phyloP scores from a whole-genome alignment of 1,140 invertebrate genomes.

The Teleogryllus occipitalis region DNA sequence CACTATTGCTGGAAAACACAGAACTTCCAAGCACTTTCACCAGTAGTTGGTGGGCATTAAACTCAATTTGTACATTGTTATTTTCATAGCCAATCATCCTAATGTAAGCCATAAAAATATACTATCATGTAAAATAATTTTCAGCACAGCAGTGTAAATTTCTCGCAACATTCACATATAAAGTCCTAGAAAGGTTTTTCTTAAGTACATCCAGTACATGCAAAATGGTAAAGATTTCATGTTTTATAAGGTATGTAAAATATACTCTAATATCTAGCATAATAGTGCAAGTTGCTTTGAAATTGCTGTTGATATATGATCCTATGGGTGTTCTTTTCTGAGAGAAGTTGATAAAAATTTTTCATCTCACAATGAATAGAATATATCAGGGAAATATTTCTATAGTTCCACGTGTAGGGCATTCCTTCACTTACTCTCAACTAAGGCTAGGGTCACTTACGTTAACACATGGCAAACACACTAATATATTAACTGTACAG shows the following conservation, averaged over 20 bases:
- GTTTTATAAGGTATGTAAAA: conserved; percentile 21
- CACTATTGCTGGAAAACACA: conserved; percentile 4
- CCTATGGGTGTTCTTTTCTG: conserved; percentile 3
- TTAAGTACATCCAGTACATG: conserved; percentile 22
- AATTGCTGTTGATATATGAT: neutral
- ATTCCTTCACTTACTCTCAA: conserved; percentile 13
- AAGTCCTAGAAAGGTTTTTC: conserved; percentile 15
- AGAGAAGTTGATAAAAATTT: conserved; percentile 8
- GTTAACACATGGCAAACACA: conserved; percentile 17
- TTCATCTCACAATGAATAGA: conserved; percentile 11
- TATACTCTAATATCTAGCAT: conserved; percentile 16
- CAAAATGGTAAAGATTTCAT: conserved; percentile 18
- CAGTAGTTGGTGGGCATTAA: neutral
- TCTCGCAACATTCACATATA: conserved; percentile 20
- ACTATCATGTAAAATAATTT: conserved; percentile 19
- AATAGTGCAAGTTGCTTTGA: conserved; percentile 4
- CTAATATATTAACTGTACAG: conserved; percentile 7
- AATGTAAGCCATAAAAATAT: conserved; percentile 21
- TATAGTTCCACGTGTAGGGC: conserved; percentile 7
- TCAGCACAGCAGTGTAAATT: conserved; percentile 18
- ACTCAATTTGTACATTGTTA: conserved; percentile 2
- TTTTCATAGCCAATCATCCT: conserved; percentile 11
- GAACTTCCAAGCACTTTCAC: conserved; percentile 3
- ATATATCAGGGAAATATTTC: conserved; percentile 8
- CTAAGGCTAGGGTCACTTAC: conserved; percentile 15